phyloP scores from a whole-genome alignment of 2,888 invertebrate species.

The Parapristionchus giblindavisi region DNA sequence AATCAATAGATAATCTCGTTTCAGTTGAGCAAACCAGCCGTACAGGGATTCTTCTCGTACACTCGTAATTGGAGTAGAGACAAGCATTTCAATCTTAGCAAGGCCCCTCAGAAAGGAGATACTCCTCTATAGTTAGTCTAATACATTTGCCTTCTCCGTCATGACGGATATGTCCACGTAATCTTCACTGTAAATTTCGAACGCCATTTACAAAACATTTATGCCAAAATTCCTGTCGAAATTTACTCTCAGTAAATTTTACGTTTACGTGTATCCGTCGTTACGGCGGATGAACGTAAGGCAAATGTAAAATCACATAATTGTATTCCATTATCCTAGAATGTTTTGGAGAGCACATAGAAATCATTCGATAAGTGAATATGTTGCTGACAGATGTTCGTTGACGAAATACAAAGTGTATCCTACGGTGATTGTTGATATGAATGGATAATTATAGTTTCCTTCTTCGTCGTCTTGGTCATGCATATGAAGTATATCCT shows the following conservation, averaged over 20 bases:
- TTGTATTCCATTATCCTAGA: too few species aligned
- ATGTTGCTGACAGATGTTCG: background rate
- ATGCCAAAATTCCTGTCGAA: too few species aligned
- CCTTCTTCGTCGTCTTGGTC: conserved; percentile 34
- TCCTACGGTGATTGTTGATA: background rate
- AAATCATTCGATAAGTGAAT: background rate
- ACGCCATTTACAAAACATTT: too few species aligned
- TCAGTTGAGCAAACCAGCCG: conserved; percentile 20
- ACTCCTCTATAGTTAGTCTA: conserved; percentile 27
- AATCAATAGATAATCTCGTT: background rate
- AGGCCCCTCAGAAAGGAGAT: conserved; percentile 37
- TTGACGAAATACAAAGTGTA: background rate
- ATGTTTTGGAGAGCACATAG: too few species aligned
- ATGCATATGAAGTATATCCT: conserved; percentile 36
- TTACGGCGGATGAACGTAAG: too few species aligned
- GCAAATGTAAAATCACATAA: too few species aligned
- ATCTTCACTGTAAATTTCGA: background rate
- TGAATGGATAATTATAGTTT: conserved; percentile 15
- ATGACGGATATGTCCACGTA: background rate
- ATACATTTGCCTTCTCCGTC: too few species aligned
- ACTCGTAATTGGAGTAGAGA: conserved; percentile 39
- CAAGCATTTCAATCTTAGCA: conserved; percentile 33
- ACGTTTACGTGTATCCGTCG: too few species aligned
- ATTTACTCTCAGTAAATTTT: too few species aligned
- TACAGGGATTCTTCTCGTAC: conserved; percentile 29